phyloP scores from a whole-genome alignment of 2,113 vertebrate species.

The Syngnathus typhle region DNA sequence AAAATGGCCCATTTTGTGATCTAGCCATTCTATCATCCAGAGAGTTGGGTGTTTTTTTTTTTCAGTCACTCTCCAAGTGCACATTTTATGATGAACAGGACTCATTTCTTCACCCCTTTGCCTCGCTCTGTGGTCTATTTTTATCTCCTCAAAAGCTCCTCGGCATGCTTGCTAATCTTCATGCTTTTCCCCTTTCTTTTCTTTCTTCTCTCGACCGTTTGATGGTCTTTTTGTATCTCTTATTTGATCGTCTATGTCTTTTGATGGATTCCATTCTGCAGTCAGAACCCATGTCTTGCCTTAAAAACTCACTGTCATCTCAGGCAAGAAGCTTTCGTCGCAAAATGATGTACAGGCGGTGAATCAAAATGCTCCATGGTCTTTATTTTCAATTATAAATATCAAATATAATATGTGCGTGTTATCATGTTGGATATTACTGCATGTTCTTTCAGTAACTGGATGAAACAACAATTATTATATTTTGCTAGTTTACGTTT shows the following conservation, averaged over 20 bases:
- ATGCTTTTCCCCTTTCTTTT: constrained; percentile 26
- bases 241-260: constrained; percentile 21
- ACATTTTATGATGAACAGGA: constrained; percentile 22
- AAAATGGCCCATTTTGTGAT: background rate
- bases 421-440: too few species aligned
- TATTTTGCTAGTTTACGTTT: too few species aligned
- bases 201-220: constrained; percentile 13
- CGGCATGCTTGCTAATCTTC: constrained; percentile 21
- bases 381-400: background rate
- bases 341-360: constrained; percentile 51
- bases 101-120: constrained; percentile 19
- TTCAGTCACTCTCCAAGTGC: constrained; percentile 13
- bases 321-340: constrained; percentile 43
- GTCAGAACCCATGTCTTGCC: constrained; percentile 5
- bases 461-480: too few species aligned
- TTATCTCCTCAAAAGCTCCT: constrained; percentile 40
- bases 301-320: constrained; percentile 56
- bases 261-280: constrained; percentile 7
- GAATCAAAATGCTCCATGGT: constrained; percentile 21
- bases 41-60: constrained; percentile 2
- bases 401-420: background rate
- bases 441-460: background rate
- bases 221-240: constrained; percentile 31
- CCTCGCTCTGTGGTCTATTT: constrained; percentile 26
- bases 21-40: background rate